Evolutionary conservation across 2,888 invertebrate species (phyloP), one percentile per base, ranked within the genome.

Genomic region (Drosophila dives): DNA sequence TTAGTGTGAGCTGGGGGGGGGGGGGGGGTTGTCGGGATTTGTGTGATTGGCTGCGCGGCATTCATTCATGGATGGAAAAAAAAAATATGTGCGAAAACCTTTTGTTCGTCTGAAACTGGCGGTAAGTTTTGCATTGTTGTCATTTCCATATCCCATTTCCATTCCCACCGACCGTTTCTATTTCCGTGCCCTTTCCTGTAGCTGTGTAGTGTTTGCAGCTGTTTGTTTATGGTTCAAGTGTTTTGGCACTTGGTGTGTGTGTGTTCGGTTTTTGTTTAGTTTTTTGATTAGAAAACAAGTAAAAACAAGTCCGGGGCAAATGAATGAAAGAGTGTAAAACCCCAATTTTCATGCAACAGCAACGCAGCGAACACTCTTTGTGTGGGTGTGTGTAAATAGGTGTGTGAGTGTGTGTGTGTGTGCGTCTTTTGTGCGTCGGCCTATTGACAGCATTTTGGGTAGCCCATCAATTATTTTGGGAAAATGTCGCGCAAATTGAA

Each of bases 211-310:
- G 64, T 56, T 56, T 83, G 72, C 72, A 36, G 67, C 72, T 83
- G 85, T 85, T 85, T 88, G 79, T 77, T 83, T 79, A 81, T 79
- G 83, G 88, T 70, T 83, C 81, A 86, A 88, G 89, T 86, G 81
- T 75, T 77, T 84, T 82, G 80, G 71, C 69, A 69, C 77, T 83
- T 72, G 65, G 48, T 23, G 23, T 54, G 48, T 54, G 48, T 54
- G 54, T 81, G 76, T 81, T 78, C 76, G 73, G 73, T 29, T 63
- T 68, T 83, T 83, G 80, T 77, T 85, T 83, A 72, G 72, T 80
- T 70, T 81, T 86, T 86, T 85, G 86, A 85, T 85, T 81, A 74
- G 88, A 83, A 85, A 86, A 86, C 63, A 60, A 63, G 54, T 72
- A 86, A 83, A 85, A 86, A 86, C 63, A 60, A 63, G 58, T 66